These are phyloP conservation scores for Perizoma affinitatum DNA, from an alignment of 2,888 invertebrate species.

Conservation along the genomic window DNA sequence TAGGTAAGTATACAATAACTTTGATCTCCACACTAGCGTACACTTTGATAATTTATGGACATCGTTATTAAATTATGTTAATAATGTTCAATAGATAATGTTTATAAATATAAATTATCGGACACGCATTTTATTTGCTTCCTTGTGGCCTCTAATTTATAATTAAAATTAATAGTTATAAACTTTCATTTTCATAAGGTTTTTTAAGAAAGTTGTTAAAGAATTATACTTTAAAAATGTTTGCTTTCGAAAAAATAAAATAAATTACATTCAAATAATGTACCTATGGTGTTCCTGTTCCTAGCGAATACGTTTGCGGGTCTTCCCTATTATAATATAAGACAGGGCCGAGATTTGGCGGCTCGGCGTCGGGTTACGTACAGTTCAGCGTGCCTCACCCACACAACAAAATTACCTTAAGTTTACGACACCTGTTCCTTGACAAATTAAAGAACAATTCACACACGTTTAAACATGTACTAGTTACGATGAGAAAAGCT, in stretches of 20 bases:
- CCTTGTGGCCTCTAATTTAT: background rate
- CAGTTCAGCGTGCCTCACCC: background rate
- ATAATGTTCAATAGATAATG: no score
- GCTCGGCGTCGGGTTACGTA: conserved; percentile 1
- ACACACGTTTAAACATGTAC: no score
- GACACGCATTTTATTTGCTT: background rate
- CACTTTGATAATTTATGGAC: no score
- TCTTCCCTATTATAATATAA: conserved; percentile 27
- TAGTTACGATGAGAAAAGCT: conserved; percentile 1
- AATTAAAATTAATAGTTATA: conserved; percentile 2
- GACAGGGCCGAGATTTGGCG: conserved; percentile 15
- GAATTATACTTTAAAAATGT: no score
- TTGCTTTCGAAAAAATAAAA: no score
- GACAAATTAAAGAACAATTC: no score
- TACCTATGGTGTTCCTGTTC: background rate
- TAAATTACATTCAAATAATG: no score
- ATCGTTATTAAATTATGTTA: no score
- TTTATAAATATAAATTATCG: no score
- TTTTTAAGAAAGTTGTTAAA: background rate
- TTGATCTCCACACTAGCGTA: no score
- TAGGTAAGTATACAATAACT: no score
- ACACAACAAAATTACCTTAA: background rate
- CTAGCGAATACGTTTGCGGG: conserved; percentile 15
- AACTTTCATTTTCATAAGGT: background rate
- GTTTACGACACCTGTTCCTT: background rate